These are phyloP conservation scores for Nesoenas mayeri DNA, from an alignment of 2,113 vertebrate genomes.

Conservation along the genomic window DNA sequence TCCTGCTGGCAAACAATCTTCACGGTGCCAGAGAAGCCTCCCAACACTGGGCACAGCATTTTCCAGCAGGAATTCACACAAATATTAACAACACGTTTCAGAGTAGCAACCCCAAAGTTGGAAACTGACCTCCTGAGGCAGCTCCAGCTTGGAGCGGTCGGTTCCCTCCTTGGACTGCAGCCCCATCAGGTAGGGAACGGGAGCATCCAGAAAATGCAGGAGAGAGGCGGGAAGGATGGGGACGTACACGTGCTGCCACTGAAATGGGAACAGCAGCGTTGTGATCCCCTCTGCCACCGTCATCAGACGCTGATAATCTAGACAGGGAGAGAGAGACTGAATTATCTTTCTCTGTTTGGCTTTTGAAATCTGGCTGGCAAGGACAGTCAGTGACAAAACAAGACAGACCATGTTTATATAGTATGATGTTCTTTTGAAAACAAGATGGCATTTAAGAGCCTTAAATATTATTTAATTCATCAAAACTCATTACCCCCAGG, in stretches of 20 bases:
- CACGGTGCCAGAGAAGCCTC: not conserved
- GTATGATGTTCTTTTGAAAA: not conserved
- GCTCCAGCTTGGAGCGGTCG: constrained; percentile 91
- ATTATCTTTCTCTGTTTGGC: not conserved
- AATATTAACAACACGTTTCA: rapidly evolving
- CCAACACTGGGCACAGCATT: not conserved
- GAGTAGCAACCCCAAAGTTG: not conserved
- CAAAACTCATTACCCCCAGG: not conserved
- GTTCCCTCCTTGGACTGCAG: constrained; percentile 92
- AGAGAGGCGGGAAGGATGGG: constrained; percentile 94
- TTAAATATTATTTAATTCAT: not conserved
- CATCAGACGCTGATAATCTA: constrained; percentile 97
- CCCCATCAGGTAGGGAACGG: constrained; percentile 96
- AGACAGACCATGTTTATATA: not conserved
- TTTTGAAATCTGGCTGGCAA: not conserved
- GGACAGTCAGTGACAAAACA: not conserved
- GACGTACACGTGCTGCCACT: constrained; percentile 97
- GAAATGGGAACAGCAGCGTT: constrained; percentile 93
- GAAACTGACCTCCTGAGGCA: constrained; percentile 91
- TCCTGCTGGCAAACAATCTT: not conserved
- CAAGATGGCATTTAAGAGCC: not conserved
- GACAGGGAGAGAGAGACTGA: not conserved
- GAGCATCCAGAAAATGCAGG: constrained; percentile 94
- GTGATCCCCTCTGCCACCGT: constrained; percentile 92
- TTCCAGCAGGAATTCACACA: not conserved